A percentile compares a stretch with the other conserved stretches of the same genome.
These are phyloP conservation scores for Bagarius yarrelli DNA, from an alignment of 2,113 vertebrate genomes.

Conservation along the genomic window DNA sequence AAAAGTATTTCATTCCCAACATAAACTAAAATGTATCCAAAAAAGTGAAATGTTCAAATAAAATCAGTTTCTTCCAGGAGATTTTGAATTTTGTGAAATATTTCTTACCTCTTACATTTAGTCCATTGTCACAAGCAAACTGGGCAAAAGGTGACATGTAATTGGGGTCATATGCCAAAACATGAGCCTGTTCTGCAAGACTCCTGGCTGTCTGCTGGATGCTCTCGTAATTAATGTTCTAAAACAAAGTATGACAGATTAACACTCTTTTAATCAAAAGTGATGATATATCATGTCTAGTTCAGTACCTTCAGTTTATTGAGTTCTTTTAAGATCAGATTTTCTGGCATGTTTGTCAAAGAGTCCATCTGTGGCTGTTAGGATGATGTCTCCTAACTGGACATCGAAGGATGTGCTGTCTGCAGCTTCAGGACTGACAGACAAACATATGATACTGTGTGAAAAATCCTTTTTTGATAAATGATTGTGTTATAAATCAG, in stretches of 20 bases:
- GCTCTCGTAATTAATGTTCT: constrained; percentile 96
- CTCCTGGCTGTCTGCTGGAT: constrained; percentile 94
- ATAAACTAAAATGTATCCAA: too few species aligned
- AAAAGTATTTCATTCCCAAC: neutral
- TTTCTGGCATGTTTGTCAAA: constrained; percentile 99
- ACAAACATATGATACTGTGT: neutral
- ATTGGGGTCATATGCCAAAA: constrained; percentile 96
- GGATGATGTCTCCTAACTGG: constrained; percentile 95
- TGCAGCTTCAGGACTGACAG: constrained; percentile 86
- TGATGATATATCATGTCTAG: neutral
- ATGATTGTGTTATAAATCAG: neutral
- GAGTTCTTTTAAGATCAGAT: constrained; percentile 97
- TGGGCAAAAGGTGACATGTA: constrained; percentile 99
- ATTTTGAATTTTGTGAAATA: neutral
- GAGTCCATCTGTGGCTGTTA: constrained; percentile 93
- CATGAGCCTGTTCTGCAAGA: constrained; percentile 94
- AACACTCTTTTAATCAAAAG: neutral
- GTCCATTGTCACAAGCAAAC: constrained; percentile 96
- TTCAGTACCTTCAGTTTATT: constrained; percentile 89
- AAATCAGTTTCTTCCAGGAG: neutral
- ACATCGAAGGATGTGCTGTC: constrained; percentile 96
- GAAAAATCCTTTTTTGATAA: neutral
- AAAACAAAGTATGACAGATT: constrained; percentile 31
- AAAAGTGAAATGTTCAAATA: too few species aligned
- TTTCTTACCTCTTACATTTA: constrained; percentile 93